These are phyloP conservation scores for Drosophila trichaetosa DNA, from an alignment of 2,888 invertebrate genomes.

Conservation along the genomic window DNA sequence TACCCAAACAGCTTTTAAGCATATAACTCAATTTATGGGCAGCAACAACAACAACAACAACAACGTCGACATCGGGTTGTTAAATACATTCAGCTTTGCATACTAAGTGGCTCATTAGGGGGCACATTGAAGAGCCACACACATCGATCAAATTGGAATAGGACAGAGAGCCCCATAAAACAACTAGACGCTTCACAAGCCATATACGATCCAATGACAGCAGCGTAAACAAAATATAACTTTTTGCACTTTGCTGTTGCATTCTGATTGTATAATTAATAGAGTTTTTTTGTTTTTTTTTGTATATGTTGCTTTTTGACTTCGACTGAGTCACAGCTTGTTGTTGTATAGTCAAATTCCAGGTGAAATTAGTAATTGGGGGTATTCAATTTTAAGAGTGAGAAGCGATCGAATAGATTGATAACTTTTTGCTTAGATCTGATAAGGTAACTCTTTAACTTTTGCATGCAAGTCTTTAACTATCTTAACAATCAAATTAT, in stretches of 20 bases:
- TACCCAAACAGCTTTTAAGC: slow-evolving; percentile 34
- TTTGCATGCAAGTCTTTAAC: background rate
- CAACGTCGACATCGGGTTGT: slow-evolving; percentile 32
- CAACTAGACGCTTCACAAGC: slow-evolving; percentile 43
- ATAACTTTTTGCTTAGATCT: background rate
- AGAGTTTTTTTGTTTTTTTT: slow-evolving; percentile 13
- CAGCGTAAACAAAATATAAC: slow-evolving; percentile 59
- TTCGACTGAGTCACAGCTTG: slow-evolving; percentile 28
- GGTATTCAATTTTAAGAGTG: background rate
- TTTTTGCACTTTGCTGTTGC: slow-evolving; percentile 63
- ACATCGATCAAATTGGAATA: slow-evolving; percentile 45
- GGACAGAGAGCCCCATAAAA: slow-evolving; percentile 54
- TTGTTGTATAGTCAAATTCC: slow-evolving; percentile 3
- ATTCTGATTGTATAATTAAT: slow-evolving; percentile 68
- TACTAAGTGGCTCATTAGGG: slow-evolving; percentile 72
- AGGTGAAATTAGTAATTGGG: background rate
- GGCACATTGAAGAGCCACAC: slow-evolving; percentile 66
- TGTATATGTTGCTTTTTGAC: background rate
- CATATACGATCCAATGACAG: slow-evolving; percentile 35
- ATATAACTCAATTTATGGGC: slow-evolving; percentile 53
- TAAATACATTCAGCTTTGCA: slow-evolving; percentile 58
- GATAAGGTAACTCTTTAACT: background rate
- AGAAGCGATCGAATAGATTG: background rate
- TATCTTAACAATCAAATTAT: background rate
- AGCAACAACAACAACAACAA: slow-evolving; percentile 21